Evolutionary conservation across 37 sponge, comb jelly and placozoan species (phyloP), one percentile per base, ranked within the genome.

Genomic region (Tethya wilhelma): DNA sequence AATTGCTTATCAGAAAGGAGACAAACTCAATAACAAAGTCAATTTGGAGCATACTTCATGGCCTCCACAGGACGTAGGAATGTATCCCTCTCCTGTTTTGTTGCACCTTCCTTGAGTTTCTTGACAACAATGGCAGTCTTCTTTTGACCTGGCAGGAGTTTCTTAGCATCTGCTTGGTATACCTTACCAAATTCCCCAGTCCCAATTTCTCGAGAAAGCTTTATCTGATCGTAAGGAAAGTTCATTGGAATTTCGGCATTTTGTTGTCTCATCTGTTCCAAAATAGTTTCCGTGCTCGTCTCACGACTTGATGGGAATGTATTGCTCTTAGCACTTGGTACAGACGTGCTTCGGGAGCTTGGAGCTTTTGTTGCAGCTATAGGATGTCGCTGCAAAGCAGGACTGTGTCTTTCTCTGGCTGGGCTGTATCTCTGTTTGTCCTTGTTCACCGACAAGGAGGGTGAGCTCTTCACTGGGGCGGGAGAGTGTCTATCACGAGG

Each of bases 41-140:
- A n/a, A n/a, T n/a, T n/a, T n/a, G 44, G 14, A 41, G 2, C 91
- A 29, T 45, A 90, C 91, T 75, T 85, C 91, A 90, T 85, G n/a
- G 81, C 81, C 30, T 80, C 77, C 23, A 85, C 91, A 56, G 91
- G 86, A 11, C 75, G 44, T 14, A 84, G 56, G 64, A 90, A 90
- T 22, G n/a, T 30, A 9, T 90, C 86, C 29, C 59, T 73, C 68
- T 90, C 91, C n/a, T 70, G 69, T 25, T n/a, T 59, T 28, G 71
- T 74, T 40, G 91, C 86, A 38, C 69, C 62, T 1, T 73, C 71
- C 81, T 90, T 85, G 42, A 80, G 44, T 63, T 81, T 77, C 86
- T 91, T 85, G 3, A 86, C 87, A 5, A 91, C 73, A 30, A 91
- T 79, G 25, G 78, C 25, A 11, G 87, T 72, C 74, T 85, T 86